phyloP scores from a whole-genome alignment of 2,113 vertebrate species.

The Gulo gulo region DNA sequence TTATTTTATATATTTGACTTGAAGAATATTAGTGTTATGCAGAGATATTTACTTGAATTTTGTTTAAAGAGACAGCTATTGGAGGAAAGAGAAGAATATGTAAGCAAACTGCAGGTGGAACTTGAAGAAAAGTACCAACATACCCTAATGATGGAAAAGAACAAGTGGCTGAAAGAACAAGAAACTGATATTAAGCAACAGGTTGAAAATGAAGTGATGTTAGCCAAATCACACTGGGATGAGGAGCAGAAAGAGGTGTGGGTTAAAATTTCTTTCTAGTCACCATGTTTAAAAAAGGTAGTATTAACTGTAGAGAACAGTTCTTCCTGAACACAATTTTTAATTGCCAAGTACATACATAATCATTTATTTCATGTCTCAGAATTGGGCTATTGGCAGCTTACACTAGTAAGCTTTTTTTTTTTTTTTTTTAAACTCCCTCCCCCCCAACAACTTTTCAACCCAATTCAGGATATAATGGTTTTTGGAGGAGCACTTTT shows the following conservation, averaged over 20 bases:
- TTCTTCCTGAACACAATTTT: background rate
- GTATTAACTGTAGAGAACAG: background rate
- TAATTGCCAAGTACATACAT: background rate
- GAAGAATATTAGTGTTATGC: background rate
- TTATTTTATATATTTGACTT: background rate
- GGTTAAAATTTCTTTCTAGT: conserved; percentile 27
- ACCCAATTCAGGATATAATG: background rate
- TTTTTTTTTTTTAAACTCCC: background rate
- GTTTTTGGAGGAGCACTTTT: background rate
- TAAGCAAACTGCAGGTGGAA: conserved; percentile 83
- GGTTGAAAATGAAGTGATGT: conserved; percentile 80
- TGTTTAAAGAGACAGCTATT: conserved; percentile 79
- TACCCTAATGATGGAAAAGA: conserved; percentile 80
- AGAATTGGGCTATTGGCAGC: background rate
- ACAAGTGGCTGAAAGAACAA: conserved; percentile 86
- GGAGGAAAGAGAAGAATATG: conserved; percentile 80
- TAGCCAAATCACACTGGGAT: conserved; percentile 82
- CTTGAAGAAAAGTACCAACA: conserved; percentile 85
- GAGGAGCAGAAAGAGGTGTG: conserved; percentile 86
- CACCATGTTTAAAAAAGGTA: background rate
- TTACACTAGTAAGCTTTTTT: background rate
- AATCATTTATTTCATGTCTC: background rate
- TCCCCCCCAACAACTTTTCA: background rate
- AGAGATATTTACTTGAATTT: conserved; percentile 48
- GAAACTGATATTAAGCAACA: conserved; percentile 79